Base-by-base conservation (phyloP, 2,888 invertebrate genomes). In the Podabrus alpinus region DNA sequence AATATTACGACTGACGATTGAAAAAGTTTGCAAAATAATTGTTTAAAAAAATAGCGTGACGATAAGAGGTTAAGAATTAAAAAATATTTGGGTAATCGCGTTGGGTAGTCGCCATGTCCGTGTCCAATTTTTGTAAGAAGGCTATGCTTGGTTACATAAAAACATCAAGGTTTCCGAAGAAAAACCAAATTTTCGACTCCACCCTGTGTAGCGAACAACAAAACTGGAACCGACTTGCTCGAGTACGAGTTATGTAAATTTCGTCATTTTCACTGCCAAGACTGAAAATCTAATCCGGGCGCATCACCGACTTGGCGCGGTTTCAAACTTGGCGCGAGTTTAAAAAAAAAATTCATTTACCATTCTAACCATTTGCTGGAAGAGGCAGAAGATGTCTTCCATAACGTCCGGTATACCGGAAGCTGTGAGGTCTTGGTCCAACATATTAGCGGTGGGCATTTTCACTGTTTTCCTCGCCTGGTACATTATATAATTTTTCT, bases 361-460 rank as follows among this genome's bases (percentile, higher is more conserved):
- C 93, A 91, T 91, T 88, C 90, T 89, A 87, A 92, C 89, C 84
- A 92, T 89, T 82, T 92, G 91, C 80, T 92, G 92, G 85, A 92
- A 92, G 84, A 93, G 89, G 82, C 91, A 87, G 83, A 93, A 89
- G 87, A 94, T 93, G 87, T 94, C 94, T 85, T 92, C 93, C 87
- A 94, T 90, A 82, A 93, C 91, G 87, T 93, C 93, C 81, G 93
- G 93, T 81, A 92, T 89, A 84, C 89, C 86, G 82, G 89, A 88
- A 81, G 89, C 87, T 24, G 91, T 86, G 80, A 92, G 90, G 86
- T 91, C 93, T 85, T 92, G 89, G 84, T 93, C 93, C 85, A 92
- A 90, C 91, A 94, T 92, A 85, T 88, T 90, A 71, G 86, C 83
- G 17, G 82, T 80, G 80, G 84, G 78, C 76, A 72, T 72, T 15